Evolutionary conservation across 2,113 vertebrate genomes (phyloP).

Genomic region (Gavialis gangeticus): DNA sequence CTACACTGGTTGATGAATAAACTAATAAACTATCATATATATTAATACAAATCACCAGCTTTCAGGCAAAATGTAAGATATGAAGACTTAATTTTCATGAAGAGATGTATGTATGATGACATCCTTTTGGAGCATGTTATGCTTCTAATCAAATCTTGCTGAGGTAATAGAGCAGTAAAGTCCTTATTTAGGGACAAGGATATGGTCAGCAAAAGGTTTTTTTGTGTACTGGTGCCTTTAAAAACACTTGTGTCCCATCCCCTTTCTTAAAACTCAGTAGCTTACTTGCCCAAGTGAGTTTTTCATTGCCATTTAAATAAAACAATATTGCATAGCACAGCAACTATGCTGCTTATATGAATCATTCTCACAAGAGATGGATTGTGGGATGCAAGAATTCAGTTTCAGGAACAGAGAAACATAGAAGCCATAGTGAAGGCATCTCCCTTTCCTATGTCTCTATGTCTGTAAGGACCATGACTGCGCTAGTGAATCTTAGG

Average conservation of each 20-base stretch:
- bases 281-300: constrained; percentile 28
- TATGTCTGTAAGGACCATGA: background rate
- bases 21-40: too few relatives aligned
- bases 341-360: background rate
- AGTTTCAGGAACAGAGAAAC: background rate
- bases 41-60: too few relatives aligned
- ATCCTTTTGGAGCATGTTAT: too few relatives aligned
- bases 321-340: background rate
- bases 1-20: too few relatives aligned
- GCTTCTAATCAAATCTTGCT: too few relatives aligned
- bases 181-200: constrained; percentile 33
- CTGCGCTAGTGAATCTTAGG: background rate
- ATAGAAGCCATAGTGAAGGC: constrained; percentile 10
- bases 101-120: too few relatives aligned
- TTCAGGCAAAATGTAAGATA: too few relatives aligned
- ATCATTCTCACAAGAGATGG: background rate
- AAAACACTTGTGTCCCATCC: constrained; percentile 55
- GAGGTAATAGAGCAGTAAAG: background rate
- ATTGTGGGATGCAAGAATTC: background rate
- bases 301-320: constrained; percentile 20
- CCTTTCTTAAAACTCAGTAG: background rate
- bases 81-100: too few relatives aligned
- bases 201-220: constrained; percentile 32
- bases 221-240: constrained; percentile 11
- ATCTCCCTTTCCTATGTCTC: background rate